Conservation (phyloP, 1,140 invertebrate species). For the Aphelenchoides besseyi region DNA sequence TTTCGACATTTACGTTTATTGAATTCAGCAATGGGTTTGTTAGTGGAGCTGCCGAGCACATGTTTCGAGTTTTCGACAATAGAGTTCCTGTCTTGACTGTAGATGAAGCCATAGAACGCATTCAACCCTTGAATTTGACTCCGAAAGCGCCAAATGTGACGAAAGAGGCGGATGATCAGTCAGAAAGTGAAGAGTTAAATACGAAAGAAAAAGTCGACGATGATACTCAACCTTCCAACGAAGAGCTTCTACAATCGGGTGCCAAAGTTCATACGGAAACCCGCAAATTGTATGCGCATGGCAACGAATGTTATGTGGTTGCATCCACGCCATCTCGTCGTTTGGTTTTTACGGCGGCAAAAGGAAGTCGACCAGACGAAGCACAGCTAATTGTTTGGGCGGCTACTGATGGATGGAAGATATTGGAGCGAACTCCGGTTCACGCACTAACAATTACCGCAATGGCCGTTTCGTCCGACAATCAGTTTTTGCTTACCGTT, state of each 20-base stretch:
- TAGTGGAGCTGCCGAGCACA: not conserved
- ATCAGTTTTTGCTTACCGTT: constrained; percentile 12
- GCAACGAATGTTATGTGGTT: constrained; percentile 15
- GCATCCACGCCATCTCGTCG: not conserved
- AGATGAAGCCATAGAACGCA: constrained; percentile 15
- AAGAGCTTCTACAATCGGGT: constrained; percentile 18
- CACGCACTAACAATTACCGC: constrained; percentile 6
- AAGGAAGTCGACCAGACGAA: constrained; percentile 16
- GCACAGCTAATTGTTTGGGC: constrained; percentile 21
- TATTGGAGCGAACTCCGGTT: not conserved
- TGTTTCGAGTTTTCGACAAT: constrained; percentile 12
- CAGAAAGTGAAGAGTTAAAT: not conserved
- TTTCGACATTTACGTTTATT: not conserved
- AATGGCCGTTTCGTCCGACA: not conserved
- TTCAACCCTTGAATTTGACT: constrained; percentile 20
- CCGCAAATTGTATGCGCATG: constrained; percentile 18
- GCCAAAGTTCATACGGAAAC: constrained; percentile 9
- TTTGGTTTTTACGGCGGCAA: constrained; percentile 17
- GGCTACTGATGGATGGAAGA: constrained; percentile 9
- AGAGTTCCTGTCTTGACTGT: not conserved
- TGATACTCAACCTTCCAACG: not conserved
- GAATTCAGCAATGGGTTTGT: constrained; percentile 10
- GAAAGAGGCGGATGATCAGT: not conserved
- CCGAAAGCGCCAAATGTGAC: not conserved
- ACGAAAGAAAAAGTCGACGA: not conserved